Percentiles rank a stretch among this genome's conserved stretches.
phyloP scores from a whole-genome alignment of 2,888 invertebrate genomes.

The Eretmocerus hayati region DNA sequence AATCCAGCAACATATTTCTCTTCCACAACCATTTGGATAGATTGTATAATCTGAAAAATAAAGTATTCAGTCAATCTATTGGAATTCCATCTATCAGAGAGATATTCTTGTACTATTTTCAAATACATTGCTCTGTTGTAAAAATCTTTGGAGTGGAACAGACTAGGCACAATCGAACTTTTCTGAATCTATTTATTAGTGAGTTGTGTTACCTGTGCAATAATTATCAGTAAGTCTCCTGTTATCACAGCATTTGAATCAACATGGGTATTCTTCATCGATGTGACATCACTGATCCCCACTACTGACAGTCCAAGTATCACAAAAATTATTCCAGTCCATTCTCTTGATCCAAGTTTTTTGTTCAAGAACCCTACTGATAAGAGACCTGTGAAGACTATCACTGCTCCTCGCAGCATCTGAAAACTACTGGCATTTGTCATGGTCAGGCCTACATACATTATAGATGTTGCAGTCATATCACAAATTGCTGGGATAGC shows the following conservation, averaged over 20 bases:
- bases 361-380: slow-evolving; percentile 75
- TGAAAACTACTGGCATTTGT: slow-evolving; percentile 93
- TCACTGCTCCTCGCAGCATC: slow-evolving; percentile 87
- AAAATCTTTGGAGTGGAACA: too few species aligned
- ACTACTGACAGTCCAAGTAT: slow-evolving; percentile 66
- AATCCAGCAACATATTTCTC: slow-evolving; percentile 80
- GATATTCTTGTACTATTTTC: too few species aligned
- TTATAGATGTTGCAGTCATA: slow-evolving; percentile 78
- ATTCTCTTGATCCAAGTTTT: slow-evolving; percentile 59
- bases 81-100: background rate
- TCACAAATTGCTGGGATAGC: slow-evolving; percentile 85
- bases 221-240: slow-evolving; percentile 68
- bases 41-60: slow-evolving; percentile 62
- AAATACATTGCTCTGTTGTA: too few species aligned
- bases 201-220: slow-evolving; percentile 54
- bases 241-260: slow-evolving; percentile 70
- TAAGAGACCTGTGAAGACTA: slow-evolving; percentile 81
- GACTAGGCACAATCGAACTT: too few species aligned
- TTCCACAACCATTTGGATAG: slow-evolving; percentile 90
- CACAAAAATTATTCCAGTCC: slow-evolving; percentile 69
- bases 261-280: slow-evolving; percentile 40
- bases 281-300: slow-evolving; percentile 64
- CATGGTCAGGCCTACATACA: slow-evolving; percentile 85
- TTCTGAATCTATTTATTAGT: background rate
- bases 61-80: background rate